Conservation (phyloP, 1,140 invertebrate genomes). For the Leptestheria dahalacensis region DNA sequence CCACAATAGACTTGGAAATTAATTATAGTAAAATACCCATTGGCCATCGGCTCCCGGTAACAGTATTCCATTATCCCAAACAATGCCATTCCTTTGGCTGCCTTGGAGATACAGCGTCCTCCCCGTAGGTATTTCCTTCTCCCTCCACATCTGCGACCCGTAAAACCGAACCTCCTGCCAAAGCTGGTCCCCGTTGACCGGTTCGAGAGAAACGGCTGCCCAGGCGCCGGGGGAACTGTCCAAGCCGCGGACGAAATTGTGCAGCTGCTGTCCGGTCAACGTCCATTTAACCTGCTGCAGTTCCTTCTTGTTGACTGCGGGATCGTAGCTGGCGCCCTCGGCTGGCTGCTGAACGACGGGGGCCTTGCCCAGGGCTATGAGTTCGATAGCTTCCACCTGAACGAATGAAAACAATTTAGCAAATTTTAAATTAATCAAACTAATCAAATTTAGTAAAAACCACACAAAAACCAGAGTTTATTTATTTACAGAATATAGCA, state of each 20-base stretch:
- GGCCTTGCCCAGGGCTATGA: constrained; percentile 68
- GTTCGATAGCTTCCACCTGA: constrained; percentile 66
- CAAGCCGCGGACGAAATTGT: constrained; percentile 86
- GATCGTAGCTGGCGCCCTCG: constrained; percentile 82
- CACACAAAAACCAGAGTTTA: too few species aligned
- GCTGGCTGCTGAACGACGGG: constrained; percentile 60
- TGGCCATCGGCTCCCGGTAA: constrained; percentile 57
- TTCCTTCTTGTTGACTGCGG: constrained; percentile 71
- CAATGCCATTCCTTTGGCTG: constrained; percentile 40
- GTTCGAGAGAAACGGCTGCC: constrained; percentile 39
- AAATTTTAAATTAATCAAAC: not conserved
- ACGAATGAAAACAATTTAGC: not conserved
- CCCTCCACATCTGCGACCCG: constrained; percentile 58
- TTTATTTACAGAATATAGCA: too few species aligned
- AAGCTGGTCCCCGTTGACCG: constrained; percentile 18
- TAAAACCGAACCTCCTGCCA: constrained; percentile 55
- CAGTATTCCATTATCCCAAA: constrained; percentile 65
- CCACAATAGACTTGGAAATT: constrained; percentile 8
- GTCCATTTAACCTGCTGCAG: constrained; percentile 58
- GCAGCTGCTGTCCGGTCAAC: constrained; percentile 48
- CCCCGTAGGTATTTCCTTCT: constrained; percentile 39
- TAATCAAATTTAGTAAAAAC: too few species aligned
- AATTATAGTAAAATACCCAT: constrained; percentile 37
- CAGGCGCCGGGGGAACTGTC: constrained; percentile 87
- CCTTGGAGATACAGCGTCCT: constrained; percentile 44